Evolutionary conservation across 2,113 vertebrate species (phyloP).

Genomic region (Hiodon alosoides): DNA sequence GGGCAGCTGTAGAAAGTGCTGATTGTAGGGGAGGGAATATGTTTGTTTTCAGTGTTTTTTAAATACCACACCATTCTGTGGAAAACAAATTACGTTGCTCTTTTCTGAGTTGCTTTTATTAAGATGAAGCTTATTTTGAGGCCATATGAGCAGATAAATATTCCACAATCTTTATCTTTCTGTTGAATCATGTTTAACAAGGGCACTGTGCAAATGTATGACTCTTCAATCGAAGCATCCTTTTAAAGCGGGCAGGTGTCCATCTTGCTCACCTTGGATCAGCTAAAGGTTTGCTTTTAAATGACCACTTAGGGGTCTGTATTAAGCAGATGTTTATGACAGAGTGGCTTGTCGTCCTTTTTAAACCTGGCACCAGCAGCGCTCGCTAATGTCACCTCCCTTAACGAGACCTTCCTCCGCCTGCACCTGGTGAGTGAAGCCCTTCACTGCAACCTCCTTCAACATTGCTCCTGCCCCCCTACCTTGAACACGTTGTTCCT

Average conservation of each 20-base stretch:
- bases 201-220: no score
- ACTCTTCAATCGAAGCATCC: background rate
- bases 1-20: no score
- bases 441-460: no score
- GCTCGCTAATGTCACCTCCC: slow-evolving; percentile 24
- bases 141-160: no score
- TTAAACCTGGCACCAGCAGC: slow-evolving; percentile 21
- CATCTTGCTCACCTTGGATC: slow-evolving; percentile 34
- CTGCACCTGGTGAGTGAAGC: background rate
- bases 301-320: slow-evolving; percentile 26
- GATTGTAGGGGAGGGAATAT: no score
- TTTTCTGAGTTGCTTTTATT: no score
- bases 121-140: no score
- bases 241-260: background rate
- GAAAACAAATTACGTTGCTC: no score
- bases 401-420: slow-evolving; percentile 23
- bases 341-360: slow-evolving; percentile 26
- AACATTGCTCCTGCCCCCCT: slow-evolving; percentile 8
- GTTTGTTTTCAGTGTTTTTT: no score
- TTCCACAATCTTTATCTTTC: no score
- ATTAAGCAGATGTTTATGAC: slow-evolving; percentile 36
- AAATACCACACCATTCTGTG: no score
- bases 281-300: slow-evolving; percentile 18
- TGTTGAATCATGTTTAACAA: no score
- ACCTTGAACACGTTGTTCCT: background rate